Evolutionary conservation across 2,797 vertebrate species (phyloP), one percentile per base, ranked within the genome.

Genomic region (Anas capensis): DNA sequence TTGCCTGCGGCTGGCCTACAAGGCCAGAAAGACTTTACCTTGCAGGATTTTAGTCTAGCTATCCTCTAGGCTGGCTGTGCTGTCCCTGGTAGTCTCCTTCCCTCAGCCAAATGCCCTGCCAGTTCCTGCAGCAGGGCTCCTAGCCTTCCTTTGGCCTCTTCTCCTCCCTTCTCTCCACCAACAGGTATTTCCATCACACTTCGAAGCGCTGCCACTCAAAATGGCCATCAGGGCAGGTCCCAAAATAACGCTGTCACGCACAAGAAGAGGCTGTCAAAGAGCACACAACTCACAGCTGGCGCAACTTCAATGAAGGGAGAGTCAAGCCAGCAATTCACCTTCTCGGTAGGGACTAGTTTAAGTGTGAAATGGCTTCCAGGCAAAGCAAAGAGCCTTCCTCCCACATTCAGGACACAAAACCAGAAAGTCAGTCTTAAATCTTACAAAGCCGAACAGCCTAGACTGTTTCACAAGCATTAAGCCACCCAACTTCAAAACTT

Each of bases 371-470:
- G 33, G 40, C 68, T 90, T 86, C 60, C 34, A 80, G 66, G 56
- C 38, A 90, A 90, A 94, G 82, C 51, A 76, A 88, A 81, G 60
- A 62, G 60, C 87, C 93, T 94, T 75, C 40, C n/a, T 61, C 29
- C 21, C 21, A 10, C 33, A 4, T 81, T 77, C 66, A 62, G 58
- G 82, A 78, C 65, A 57, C 1, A 14, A 58, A 34, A 81, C 49
- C 62, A 86, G 81, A 56, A 86, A 88, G 82, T 57, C 68, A 60
- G 46, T 69, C 80, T 73, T 90, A 78, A 83, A 61, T 90, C 12
- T 66, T 61, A 19, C 33, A n/a, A 53, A 93, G 54, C 56, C 24
- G 33, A 93, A 84, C 36, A 88, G 86, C 42, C 60, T 23, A 60
- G 56, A 57, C 56, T 58, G n/a, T 68, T 89, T 68, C 82, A 86